Conservation (phyloP, 2,888 invertebrate species). For the Pseudococcus jackbeardsleyi region DNA sequence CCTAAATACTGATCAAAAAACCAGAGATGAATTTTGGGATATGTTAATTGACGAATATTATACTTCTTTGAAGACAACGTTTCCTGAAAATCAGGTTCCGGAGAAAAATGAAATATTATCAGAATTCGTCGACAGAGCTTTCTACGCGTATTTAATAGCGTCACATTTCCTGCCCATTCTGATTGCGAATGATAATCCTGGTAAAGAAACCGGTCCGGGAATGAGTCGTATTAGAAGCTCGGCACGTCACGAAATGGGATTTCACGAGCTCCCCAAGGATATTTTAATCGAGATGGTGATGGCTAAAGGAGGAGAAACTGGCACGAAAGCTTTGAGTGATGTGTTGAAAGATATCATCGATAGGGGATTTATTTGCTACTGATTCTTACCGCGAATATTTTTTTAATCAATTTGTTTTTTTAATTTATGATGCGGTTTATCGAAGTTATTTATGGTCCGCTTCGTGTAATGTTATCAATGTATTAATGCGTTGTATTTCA, state of each 20-base stretch:
- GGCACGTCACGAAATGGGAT: neutral
- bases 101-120: neutral
- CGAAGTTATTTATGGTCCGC: too few relatives aligned
- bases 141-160: neutral
- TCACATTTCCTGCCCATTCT: conserved; percentile 33
- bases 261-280: neutral
- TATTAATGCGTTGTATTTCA: too few relatives aligned
- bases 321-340: neutral
- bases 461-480: too few relatives aligned
- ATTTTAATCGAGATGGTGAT: neutral
- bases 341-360: neutral
- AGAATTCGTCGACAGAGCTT: neutral
- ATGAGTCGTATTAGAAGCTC: neutral
- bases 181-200: neutral
- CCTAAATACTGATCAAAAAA: conserved; percentile 1
- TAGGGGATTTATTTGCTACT: neutral
- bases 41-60: neutral
- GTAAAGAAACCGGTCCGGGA: neutral
- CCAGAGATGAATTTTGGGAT: conserved; percentile 14
- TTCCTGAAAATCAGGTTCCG: neutral
- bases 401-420: too few relatives aligned
- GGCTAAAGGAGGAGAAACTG: neutral
- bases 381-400: neutral
- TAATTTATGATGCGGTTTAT: too few relatives aligned
- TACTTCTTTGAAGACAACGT: neutral